Percentiles rank a stretch among this genome's conserved stretches.
Evolutionary conservation across 2,888 invertebrate species (phyloP).

Genomic region (Synanthedon formicaeformis): DNA sequence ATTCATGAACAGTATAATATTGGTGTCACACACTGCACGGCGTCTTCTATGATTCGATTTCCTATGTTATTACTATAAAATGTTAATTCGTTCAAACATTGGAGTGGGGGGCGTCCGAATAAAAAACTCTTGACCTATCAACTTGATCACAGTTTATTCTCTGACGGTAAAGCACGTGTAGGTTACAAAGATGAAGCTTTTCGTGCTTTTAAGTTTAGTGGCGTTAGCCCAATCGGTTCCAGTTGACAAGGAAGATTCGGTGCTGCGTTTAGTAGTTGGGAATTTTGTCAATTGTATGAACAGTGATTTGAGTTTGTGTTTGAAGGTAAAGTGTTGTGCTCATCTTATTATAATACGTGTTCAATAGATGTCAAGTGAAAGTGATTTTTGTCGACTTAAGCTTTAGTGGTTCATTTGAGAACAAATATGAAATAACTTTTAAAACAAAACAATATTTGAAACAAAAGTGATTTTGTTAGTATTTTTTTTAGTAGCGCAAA

Average conservation of each 20-base stretch:
- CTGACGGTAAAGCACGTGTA: conserved; percentile 35
- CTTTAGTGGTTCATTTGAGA: no score
- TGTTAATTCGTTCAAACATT: conserved; percentile 42
- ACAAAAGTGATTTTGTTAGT: no score
- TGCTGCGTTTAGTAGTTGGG: conserved; percentile 34
- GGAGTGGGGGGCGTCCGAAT: conserved; percentile 57
- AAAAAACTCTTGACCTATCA: conserved; percentile 60
- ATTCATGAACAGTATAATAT: conserved; percentile 46
- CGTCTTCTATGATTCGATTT: conserved; percentile 42
- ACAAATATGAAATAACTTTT: no score
- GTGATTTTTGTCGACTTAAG: neutral
- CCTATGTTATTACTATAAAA: conserved; percentile 46
- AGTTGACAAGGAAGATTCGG: conserved; percentile 41
- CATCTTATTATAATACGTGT: neutral
- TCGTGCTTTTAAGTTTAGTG: conserved; percentile 41
- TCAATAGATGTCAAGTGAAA: conserved; percentile 8
- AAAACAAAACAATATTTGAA: no score
- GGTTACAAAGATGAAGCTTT: conserved; percentile 39
- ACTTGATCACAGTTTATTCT: conserved; percentile 51
- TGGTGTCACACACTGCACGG: conserved; percentile 50
- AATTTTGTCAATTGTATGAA: conserved; percentile 54
- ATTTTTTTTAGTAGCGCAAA: no score
- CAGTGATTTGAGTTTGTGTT: conserved; percentile 52
- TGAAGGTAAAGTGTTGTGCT: conserved; percentile 37
- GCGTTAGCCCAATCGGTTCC: conserved; percentile 38